Conservation (phyloP, 2,888 invertebrate species). For the Rotaria socialis region DNA sequence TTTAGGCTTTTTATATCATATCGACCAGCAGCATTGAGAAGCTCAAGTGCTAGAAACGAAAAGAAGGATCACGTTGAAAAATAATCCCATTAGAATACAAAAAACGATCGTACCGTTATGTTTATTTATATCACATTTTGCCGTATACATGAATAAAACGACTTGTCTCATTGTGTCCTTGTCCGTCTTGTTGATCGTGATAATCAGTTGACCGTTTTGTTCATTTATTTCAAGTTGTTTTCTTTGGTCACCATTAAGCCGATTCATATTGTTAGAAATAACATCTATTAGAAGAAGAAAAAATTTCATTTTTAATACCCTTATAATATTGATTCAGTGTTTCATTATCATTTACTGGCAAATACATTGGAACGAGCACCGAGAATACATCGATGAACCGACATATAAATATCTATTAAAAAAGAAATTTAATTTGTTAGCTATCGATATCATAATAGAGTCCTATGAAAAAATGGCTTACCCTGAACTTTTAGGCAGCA, state of each 20-base stretch:
- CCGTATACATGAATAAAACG: background rate
- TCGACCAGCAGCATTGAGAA: background rate
- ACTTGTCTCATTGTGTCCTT: background rate
- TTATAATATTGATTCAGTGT: background rate
- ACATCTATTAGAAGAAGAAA: background rate
- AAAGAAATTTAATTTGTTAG: background rate
- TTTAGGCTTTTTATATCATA: constrained; percentile 18
- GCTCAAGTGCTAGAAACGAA: background rate
- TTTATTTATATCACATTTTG: constrained; percentile 4
- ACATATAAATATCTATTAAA: background rate
- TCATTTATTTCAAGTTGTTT: background rate
- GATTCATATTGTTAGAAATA: background rate
- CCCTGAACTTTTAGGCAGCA: background rate
- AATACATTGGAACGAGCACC: constrained; percentile 54
- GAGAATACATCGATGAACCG: constrained; percentile 59
- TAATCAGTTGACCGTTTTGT: background rate
- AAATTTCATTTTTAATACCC: background rate
- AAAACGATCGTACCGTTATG: background rate
- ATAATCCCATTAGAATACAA: too few relatives aligned
- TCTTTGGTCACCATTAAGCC: background rate
- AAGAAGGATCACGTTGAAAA: background rate
- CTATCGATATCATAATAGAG: background rate
- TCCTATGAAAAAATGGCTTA: background rate
- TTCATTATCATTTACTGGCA: background rate
- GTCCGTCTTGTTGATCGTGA: background rate